Base-by-base conservation (phyloP, 2,888 invertebrate species). In the Microplitis manilae region DNA sequence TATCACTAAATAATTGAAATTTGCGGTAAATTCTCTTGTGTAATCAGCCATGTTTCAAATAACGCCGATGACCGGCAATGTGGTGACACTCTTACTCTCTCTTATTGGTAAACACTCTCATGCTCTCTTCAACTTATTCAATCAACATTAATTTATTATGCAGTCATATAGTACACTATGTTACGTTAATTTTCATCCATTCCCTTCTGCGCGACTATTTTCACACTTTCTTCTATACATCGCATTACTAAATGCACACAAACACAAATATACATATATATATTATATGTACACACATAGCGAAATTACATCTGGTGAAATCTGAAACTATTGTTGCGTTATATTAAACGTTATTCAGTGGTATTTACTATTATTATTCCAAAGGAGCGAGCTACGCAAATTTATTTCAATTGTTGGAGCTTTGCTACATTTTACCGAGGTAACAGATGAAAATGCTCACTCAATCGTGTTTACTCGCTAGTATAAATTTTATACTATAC, bases 1-100 rank as follows among this genome's bases (percentile, higher is more conserved):
- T 86, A 86, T 87, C 84, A 86, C 79, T 83, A 87, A 87, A 87
- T 88, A 87, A 88, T 87, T 86, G 86, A 86, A 87, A 87, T 88
- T 87, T 87, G 87, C 84, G 88, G 87, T 85, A 85, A 87, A 87
- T 87, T 87, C 85, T 85, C 83, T 83, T 83, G 85, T 84, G 85
- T 86, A 87, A 87, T 87, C 85, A 85, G 86, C 87, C 84, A 83
- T 85, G 84, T 86, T 86, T 85, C 85, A 85, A 87, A 87, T 87
- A 87, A 87, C 84, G 83, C 84, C 84, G 84, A 85, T 85, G 84
- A 83, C 84, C 50, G 50, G 50, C 81, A 86, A 82, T 83, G 83
- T 81, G 82, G 81, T 81, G 79, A 79, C 81, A 79, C 75, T 67
- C 68, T 77, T 69, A 60, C 50, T 8, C 30, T 50, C 50, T 50